Percentiles rank a stretch among this genome's conserved stretches.
Evolutionary conservation across 2,888 invertebrate genomes (phyloP).

Genomic region (Erebia palarica): DNA sequence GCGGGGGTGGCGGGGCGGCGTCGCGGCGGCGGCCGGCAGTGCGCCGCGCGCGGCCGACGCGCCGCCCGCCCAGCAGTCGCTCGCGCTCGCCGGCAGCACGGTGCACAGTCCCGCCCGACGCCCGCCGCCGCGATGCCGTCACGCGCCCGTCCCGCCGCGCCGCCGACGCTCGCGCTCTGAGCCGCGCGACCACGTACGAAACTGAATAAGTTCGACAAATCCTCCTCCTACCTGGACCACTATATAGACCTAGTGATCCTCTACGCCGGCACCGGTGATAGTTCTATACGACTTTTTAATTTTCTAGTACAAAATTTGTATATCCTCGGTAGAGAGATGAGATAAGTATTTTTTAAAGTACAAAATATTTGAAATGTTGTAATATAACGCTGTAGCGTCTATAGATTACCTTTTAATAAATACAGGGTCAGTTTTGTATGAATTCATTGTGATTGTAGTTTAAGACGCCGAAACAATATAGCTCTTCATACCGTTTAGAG

Average conservation of each 20-base stretch:
- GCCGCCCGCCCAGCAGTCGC: constrained; percentile 73
- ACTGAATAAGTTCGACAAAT: constrained; percentile 83
- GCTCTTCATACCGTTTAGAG: constrained; percentile 74
- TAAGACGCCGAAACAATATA: constrained; percentile 73
- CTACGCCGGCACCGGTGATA: constrained; percentile 50
- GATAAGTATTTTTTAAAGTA: constrained; percentile 78
- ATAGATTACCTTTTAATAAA: constrained; percentile 77
- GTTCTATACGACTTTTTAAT: constrained; percentile 46
- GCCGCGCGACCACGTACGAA: constrained; percentile 68
- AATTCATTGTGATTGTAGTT: constrained; percentile 82
- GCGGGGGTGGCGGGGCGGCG: constrained; percentile 53
- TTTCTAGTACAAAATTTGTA: constrained; percentile 78
- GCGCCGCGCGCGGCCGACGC: constrained; percentile 83
- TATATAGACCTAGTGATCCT: constrained; percentile 73
- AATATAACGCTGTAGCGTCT: constrained; percentile 66
- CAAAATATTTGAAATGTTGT: constrained; percentile 76
- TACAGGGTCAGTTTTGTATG: constrained; percentile 83
- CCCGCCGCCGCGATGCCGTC: constrained; percentile 45
- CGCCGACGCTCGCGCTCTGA: constrained; percentile 58
- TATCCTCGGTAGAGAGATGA: constrained; percentile 69
- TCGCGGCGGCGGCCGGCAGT: constrained; percentile 73
- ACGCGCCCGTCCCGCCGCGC: constrained; percentile 51
- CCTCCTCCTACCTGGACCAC: constrained; percentile 81
- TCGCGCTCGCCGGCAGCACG: constrained; percentile 48
- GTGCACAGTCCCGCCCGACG: constrained; percentile 42